Evolutionary conservation across 2,113 vertebrate species (phyloP).

Genomic region (Salvator merianae): DNA sequence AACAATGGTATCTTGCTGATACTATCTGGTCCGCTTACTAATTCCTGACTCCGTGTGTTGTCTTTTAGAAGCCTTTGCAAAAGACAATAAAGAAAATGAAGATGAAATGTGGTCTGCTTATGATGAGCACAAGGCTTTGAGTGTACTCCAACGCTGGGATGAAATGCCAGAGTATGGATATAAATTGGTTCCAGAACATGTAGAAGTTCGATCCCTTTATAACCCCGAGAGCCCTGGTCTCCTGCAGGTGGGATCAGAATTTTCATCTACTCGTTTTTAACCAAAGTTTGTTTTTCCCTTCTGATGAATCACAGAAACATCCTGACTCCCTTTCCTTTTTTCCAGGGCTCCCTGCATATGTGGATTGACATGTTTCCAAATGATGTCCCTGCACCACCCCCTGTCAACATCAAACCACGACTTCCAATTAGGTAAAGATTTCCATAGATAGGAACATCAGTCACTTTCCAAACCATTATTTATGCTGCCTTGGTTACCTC

Average conservation of each 20-base stretch:
- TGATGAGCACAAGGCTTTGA: conserved; percentile 86
- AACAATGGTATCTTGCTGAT: neutral
- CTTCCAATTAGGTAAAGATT: conserved; percentile 82
- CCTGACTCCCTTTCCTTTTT: neutral
- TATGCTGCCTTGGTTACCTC: too few species aligned
- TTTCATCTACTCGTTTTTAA: neutral
- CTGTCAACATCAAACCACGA: conserved; percentile 90
- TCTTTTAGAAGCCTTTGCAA: conserved; percentile 75
- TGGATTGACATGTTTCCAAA: conserved; percentile 96
- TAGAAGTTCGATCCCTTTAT: conserved; percentile 85
- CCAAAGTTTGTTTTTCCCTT: neutral
- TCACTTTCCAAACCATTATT: neutral
- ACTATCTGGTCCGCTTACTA: neutral
- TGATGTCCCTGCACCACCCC: conserved; percentile 84
- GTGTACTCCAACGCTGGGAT: conserved; percentile 86
- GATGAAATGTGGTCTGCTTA: conserved; percentile 61
- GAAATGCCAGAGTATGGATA: conserved; percentile 88
- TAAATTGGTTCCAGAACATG: conserved; percentile 87
- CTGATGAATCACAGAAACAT: conserved; percentile 14
- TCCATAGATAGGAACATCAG: neutral
- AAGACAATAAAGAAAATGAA: conserved; percentile 71
- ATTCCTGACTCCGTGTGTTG: conserved; percentile 31
- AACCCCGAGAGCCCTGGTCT: conserved; percentile 82
- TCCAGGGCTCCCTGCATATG: conserved; percentile 91
- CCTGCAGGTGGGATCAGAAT: conserved; percentile 79